Base-by-base conservation (phyloP, 2,113 vertebrate genomes). In the Hypomesus transpacificus region DNA sequence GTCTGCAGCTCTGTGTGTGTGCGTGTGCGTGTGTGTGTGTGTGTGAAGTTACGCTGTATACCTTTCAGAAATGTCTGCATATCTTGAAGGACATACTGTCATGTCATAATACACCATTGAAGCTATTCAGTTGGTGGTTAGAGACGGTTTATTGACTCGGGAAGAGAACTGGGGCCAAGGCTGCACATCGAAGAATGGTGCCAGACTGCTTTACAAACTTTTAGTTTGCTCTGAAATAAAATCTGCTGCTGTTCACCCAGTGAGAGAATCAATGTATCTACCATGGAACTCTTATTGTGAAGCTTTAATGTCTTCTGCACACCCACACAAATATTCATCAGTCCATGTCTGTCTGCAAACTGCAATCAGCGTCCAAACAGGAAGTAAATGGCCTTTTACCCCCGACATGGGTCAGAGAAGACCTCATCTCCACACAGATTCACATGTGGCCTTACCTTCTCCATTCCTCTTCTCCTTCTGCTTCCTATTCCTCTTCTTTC, bases 1-100 rank as follows among this genome's bases (percentile, higher is more conserved):
- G 53, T 56, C 17, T n/a, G 53, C n/a, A n/a, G 14, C 16, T 56
- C 16, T 66, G 64, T 52, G 53, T 56, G 53, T 56, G 53, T 51
- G 46, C 50, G 63, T 66, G 63, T 66, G 34, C 21, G 63, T 66
- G 63, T 21, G 63, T 66, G 63, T 66, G 34, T 50, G 34, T 66
- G 63, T 66, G 63, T 66, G 31, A 13, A 8, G 18, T 63, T 21
- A 11, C 39, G 7, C 39, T 1, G 1, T 9, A 46, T 46, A 7
- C 39, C 9, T 46, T 46, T 46, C 11, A 46, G 39, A 11, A 46
- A 46, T 13, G 9, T 46, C 39, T 46, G 39, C 39, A 46, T 46
- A 11, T 11, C 7, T 2, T 46, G 39, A 46, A 46, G 39, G 9
- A 46, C 39, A 46, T 2, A 13, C 28, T 50, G 1, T 66, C 9